Conservation (phyloP, 2,113 vertebrate species). For the Butorides virescens region DNA sequence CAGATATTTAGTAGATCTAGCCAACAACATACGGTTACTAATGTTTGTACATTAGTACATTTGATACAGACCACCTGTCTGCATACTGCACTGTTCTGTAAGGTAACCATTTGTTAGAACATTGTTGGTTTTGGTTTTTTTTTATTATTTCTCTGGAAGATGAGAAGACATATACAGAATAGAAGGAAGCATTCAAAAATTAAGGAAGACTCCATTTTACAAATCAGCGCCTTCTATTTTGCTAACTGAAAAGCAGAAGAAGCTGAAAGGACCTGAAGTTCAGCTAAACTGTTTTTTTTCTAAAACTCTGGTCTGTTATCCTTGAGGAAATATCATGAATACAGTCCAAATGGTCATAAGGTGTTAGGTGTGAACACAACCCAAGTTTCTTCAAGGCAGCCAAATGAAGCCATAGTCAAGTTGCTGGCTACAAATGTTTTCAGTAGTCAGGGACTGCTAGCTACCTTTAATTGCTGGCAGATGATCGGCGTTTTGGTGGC, state of each 20-base stretch:
- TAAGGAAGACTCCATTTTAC: background rate
- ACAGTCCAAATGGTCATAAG: background rate
- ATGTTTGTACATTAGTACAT: background rate
- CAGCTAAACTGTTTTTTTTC: background rate
- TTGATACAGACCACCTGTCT: background rate
- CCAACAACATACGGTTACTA: background rate
- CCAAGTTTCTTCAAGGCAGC: background rate
- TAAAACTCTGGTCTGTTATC: background rate
- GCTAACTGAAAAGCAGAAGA: background rate
- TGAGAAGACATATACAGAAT: background rate
- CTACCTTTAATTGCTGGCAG: background rate
- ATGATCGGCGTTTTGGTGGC: background rate
- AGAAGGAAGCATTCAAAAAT: background rate
- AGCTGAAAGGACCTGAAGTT: background rate
- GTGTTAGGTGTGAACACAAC: background rate
- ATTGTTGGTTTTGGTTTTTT: background rate
- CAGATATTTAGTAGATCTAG: background rate
- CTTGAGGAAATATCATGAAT: background rate
- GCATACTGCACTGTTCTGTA: background rate
- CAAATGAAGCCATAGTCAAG: background rate
- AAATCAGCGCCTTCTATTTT: background rate
- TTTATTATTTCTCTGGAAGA: background rate
- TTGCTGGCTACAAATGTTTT: background rate
- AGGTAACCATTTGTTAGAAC: background rate
- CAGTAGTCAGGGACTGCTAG: background rate